A percentile compares a stretch with the other conserved stretches of the same genome.
Evolutionary conservation across 1,140 invertebrate species (phyloP).

Genomic region (Papilio polyxenes): DNA sequence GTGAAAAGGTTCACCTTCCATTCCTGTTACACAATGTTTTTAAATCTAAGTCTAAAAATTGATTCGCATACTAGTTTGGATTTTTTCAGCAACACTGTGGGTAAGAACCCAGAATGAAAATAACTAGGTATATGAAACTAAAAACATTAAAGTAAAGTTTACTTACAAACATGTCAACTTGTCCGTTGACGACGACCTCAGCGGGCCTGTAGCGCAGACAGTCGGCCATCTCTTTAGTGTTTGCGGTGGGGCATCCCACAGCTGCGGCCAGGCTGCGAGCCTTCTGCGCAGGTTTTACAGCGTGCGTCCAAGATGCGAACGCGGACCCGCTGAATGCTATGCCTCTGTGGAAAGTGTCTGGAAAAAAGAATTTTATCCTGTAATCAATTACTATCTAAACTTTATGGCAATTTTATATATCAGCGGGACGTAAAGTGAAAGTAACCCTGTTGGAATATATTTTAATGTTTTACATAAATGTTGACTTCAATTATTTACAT

Average conservation of each 20-base stretch:
- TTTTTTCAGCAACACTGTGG: too few species aligned
- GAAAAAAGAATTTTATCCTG: slow-evolving; percentile 23
- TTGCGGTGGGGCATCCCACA: slow-evolving; percentile 85
- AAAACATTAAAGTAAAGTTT: neutral
- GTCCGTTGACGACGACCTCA: slow-evolving; percentile 78
- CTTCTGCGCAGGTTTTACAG: slow-evolving; percentile 84
- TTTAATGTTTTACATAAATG: too few species aligned
- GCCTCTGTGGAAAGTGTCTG: slow-evolving; percentile 81
- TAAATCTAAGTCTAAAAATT: neutral
- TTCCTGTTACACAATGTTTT: slow-evolving; percentile 62
- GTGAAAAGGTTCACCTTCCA: slow-evolving; percentile 77
- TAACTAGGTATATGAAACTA: too few species aligned
- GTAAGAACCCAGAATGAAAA: too few species aligned
- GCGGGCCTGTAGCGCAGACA: slow-evolving; percentile 86
- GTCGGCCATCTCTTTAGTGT: slow-evolving; percentile 83
- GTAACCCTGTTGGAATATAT: too few species aligned
- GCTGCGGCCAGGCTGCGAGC: slow-evolving; percentile 83
- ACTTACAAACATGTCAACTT: slow-evolving; percentile 72
- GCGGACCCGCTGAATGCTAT: slow-evolving; percentile 88
- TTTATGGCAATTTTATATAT: too few species aligned
- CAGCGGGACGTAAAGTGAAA: too few species aligned
- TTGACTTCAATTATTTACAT: slow-evolving; percentile 3
- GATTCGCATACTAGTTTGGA: neutral
- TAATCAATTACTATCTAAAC: too few species aligned
- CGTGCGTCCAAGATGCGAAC: slow-evolving; percentile 84